Base-by-base conservation (phyloP, 1,140 invertebrate species). In the Hylyphantes graminicola region DNA sequence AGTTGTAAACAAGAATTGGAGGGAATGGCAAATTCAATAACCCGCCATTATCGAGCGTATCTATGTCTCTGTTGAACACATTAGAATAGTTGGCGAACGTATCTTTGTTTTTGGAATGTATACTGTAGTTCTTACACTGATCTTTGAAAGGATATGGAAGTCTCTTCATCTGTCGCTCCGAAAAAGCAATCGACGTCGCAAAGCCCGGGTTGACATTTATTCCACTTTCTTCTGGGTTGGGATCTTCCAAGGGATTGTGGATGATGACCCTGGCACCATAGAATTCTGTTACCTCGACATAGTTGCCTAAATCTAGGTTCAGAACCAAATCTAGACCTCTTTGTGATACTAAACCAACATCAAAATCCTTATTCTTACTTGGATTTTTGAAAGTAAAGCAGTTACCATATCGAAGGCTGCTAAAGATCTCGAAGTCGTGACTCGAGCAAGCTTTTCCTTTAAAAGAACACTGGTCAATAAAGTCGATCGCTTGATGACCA, bases 171-270 rank as follows among this genome's bases (percentile, higher is more conserved):
- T 50, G 21, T 11, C 57, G 85, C 3, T 90, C 54, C 2, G 87
- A n/a, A 35, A 35, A 35, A 5, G 87, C 88, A 21, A 90, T 87
- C 12, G 88, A 88, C 2, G 89, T 89, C 13, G 87, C 86, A 15
- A 77, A 81, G 4, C 89, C 90, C 0, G 90, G 89, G 0, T 88
- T 68, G 4, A 90, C 83, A 21, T 88, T 88, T 17, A 90, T 86
- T 0, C 90, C 90, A 48, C 89, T 87, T 59, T 89, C 89, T 79
- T 90, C 89, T 0, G 90, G 89, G 67, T 90, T 89, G 0, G 90
- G 90, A 65, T 88, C 87, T 5, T 87, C 85, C 9, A 87, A 86
- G 15, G 88, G 80, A n/a, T 86, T 85, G 80, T 91, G 90, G 48
- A 90, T 86, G 2, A 89, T 67, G 15, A 91, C 87, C 35, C 89